Percentiles rank a stretch among this genome's conserved stretches.
Evolutionary conservation across 2,888 invertebrate genomes (phyloP).

Genomic region (Rhagium mordax): DNA sequence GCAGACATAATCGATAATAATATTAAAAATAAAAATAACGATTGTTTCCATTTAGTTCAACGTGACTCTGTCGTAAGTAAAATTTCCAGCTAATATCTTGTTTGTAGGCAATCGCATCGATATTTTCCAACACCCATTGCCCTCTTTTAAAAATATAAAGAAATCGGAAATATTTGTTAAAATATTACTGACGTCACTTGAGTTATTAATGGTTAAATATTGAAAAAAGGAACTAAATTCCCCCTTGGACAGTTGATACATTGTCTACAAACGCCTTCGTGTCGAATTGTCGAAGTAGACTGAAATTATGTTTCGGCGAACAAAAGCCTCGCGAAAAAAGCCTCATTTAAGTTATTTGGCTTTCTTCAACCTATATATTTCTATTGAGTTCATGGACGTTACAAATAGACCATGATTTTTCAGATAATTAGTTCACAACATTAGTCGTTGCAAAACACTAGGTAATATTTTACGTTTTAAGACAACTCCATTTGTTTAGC

Average conservation of each 20-base stretch:
- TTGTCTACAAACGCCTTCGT: neutral
- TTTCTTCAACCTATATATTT: conserved; percentile 41
- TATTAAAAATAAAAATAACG: no score
- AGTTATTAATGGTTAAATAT: no score
- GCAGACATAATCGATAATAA: no score
- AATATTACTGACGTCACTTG: no score
- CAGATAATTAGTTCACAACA: conserved; percentile 45
- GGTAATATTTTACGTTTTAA: conserved; percentile 42
- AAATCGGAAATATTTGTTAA: no score
- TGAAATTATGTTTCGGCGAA: conserved; percentile 49
- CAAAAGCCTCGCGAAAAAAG: conserved; percentile 48
- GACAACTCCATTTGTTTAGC: conserved; percentile 47
- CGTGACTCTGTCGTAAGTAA: no score
- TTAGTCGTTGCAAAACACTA: conserved; percentile 37
- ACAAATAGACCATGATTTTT: conserved; percentile 50
- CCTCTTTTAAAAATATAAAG: no score
- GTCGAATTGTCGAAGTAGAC: neutral
- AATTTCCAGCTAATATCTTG: no score
- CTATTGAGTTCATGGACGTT: conserved; percentile 35
- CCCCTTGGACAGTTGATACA: neutral
- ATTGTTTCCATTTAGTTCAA: no score
- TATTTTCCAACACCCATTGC: no score
- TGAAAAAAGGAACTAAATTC: no score
- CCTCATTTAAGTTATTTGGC: conserved; percentile 52
- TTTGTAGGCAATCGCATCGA: no score